These are phyloP conservation scores for Aspidiotus rigidus DNA, from an alignment of 2,888 invertebrate genomes.

Conservation along the genomic window DNA sequence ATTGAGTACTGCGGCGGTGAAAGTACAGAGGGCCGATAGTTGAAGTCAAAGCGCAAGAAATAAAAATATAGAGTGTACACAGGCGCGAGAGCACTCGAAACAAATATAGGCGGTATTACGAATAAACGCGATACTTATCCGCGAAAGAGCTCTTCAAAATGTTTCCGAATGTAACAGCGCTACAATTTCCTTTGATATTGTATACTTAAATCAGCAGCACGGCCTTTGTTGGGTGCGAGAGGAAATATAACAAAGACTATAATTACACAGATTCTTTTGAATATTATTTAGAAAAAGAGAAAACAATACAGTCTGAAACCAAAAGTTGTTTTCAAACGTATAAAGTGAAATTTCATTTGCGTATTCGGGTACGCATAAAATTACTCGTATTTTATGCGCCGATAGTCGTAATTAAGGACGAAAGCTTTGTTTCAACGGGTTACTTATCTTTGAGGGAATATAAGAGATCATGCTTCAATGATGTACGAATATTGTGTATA, in stretches of 20 bases:
- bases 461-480: too few species aligned
- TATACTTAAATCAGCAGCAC: constrained; percentile 30
- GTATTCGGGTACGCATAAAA: too few species aligned
- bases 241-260: constrained; percentile 31
- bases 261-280: constrained; percentile 33
- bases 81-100: constrained; percentile 14
- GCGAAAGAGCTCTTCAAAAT: constrained; percentile 27
- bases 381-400: too few species aligned
- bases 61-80: constrained; percentile 3
- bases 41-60: not conserved
- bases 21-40: not conserved
- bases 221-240: constrained; percentile 25
- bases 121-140: constrained; percentile 10
- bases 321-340: not conserved
- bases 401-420: too few species aligned
- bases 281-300: constrained; percentile 20
- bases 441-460: too few species aligned
- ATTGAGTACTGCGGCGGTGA: not conserved
- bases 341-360: not conserved
- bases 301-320: not conserved
- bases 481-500: too few species aligned
- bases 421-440: too few species aligned
- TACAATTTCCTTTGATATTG: constrained; percentile 31
- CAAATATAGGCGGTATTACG: constrained; percentile 18
- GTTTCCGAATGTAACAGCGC: constrained; percentile 28